Evolutionary conservation across 2,797 vertebrate species (phyloP).

Genomic region (Sparidentex hasta): DNA sequence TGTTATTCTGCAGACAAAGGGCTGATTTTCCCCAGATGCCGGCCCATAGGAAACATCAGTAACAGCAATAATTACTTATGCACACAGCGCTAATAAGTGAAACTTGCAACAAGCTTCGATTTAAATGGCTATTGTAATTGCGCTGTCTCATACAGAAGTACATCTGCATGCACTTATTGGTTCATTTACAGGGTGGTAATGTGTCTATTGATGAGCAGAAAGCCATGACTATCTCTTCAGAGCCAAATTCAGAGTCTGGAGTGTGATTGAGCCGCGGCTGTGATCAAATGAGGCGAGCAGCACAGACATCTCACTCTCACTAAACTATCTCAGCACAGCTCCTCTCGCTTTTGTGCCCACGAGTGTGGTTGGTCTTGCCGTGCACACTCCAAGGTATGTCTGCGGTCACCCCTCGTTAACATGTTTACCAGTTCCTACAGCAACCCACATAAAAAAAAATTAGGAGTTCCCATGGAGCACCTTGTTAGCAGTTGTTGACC

Average conservation of each 20-base stretch:
- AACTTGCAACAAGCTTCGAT: conserved; percentile 55
- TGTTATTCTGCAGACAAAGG: conserved; percentile 54
- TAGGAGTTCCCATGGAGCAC: conserved; percentile 61
- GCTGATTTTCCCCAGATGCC: conserved; percentile 61
- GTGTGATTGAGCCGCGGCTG: conserved; percentile 38
- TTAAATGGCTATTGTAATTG: conserved; percentile 62
- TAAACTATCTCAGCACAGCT: conserved; percentile 5
- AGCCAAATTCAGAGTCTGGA: conserved; percentile 46
- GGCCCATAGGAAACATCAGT: conserved; percentile 47
- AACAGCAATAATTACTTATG: conserved; percentile 60
- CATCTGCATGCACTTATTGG: conserved; percentile 62
- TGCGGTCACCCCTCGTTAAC: conserved; percentile 54
- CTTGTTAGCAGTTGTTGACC: conserved; percentile 73
- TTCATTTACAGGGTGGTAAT: conserved; percentile 55
- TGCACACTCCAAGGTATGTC: conserved; percentile 15
- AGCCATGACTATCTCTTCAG: conserved; percentile 67
- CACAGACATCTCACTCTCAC: conserved; percentile 33
- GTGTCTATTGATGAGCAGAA: conserved; percentile 66
- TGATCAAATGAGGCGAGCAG: conserved; percentile 49
- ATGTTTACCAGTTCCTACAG: conserved; percentile 76
- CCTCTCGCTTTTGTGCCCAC: neutral
- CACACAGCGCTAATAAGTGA: conserved; percentile 60
- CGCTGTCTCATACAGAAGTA: conserved; percentile 48
- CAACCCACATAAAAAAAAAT: conserved; percentile 70
- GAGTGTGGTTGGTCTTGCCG: conserved; percentile 8